These are phyloP conservation scores for Nyleta sp. DNA, from an alignment of 2,888 invertebrate genomes.

Conservation along the genomic window DNA sequence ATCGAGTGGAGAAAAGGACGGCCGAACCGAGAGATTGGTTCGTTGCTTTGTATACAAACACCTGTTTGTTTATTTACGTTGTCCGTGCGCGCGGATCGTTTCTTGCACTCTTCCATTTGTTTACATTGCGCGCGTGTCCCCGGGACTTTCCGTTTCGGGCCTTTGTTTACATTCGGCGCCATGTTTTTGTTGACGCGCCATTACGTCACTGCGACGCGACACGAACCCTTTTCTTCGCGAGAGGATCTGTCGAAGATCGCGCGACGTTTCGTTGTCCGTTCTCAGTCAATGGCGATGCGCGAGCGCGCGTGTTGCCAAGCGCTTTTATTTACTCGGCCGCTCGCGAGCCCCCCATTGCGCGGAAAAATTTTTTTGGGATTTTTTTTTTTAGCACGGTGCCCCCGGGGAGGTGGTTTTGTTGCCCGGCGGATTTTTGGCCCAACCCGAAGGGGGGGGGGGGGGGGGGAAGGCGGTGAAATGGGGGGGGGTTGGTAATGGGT, in stretches of 20 bases:
- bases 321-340: slow-evolving; percentile 37
- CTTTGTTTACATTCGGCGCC: slow-evolving; percentile 55
- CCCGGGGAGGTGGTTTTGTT: too few relatives aligned
- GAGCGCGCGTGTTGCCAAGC: slow-evolving; percentile 45
- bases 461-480: too few relatives aligned
- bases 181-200: slow-evolving; percentile 46
- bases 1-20: not conserved
- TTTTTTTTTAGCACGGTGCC: too few relatives aligned
- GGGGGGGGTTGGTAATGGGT: too few relatives aligned
- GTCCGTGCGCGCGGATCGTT: not conserved
- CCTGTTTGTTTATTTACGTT: not conserved
- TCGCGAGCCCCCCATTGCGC: not conserved
- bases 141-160: not conserved
- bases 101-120: not conserved
- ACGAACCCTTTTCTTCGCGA: not conserved
- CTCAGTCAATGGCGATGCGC: slow-evolving; percentile 9
- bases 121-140: not conserved
- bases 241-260: not conserved
- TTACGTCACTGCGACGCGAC: slow-evolving; percentile 37
- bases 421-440: too few relatives aligned
- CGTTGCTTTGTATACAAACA: slow-evolving; percentile 23
- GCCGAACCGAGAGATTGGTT: not conserved
- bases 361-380: too few relatives aligned
- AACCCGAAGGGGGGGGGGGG: too few relatives aligned
- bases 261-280: not conserved